Evolutionary conservation across 2,797 vertebrate species (phyloP).

Genomic region (Danio jaintianensis): DNA sequence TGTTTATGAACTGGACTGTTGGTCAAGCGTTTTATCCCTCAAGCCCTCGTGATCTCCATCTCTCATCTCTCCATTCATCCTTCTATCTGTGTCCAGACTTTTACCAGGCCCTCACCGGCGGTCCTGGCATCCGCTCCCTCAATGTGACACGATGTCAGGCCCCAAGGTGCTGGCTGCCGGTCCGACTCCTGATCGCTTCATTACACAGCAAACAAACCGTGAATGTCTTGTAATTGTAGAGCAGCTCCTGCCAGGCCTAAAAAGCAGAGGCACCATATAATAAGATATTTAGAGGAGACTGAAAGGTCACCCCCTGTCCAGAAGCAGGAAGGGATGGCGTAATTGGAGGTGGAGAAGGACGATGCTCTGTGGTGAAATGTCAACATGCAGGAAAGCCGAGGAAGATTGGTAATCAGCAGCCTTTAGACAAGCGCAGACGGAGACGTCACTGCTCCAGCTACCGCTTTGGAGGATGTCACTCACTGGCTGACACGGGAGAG

Average conservation of each 20-base stretch:
- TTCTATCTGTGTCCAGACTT: background rate
- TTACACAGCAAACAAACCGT: constrained; percentile 63
- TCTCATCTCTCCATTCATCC: background rate
- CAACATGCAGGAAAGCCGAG: constrained; percentile 21
- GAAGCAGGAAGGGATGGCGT: constrained; percentile 41
- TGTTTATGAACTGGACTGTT: too few species aligned
- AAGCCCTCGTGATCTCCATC: background rate
- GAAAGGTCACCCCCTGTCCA: constrained; percentile 56
- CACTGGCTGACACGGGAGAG: constrained; percentile 49
- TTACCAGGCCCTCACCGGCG: constrained; percentile 3
- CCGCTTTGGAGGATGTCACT: constrained; percentile 41
- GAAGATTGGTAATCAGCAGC: constrained; percentile 17
- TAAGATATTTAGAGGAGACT: constrained; percentile 49
- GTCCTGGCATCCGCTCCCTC: constrained; percentile 56
- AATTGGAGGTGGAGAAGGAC: constrained; percentile 42
- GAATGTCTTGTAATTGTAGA: constrained; percentile 65
- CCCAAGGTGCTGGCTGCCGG: constrained; percentile 62
- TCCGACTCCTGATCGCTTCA: constrained; percentile 61
- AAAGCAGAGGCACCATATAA: constrained; percentile 53
- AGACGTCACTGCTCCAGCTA: constrained; percentile 38
- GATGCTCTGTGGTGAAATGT: constrained; percentile 29
- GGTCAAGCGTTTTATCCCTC: too few species aligned
- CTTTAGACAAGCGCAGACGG: constrained; percentile 45
- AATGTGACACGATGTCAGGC: constrained; percentile 48
- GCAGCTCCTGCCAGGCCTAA: constrained; percentile 53